Evolutionary conservation across 2,888 invertebrate species (phyloP).

Genomic region (Dolichopus griseipennis): DNA sequence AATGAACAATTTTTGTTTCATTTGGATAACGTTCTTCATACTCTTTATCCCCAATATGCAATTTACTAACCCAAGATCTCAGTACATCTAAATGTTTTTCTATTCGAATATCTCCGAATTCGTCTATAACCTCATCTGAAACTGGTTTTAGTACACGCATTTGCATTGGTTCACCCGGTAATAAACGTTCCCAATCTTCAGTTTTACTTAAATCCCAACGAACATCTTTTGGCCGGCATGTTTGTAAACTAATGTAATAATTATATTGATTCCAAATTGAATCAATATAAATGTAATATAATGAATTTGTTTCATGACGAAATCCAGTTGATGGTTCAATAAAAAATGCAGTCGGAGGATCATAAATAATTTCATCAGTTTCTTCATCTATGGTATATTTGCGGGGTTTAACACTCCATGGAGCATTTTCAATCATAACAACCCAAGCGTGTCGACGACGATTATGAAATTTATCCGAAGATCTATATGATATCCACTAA

Average conservation of each 20-base stretch:
- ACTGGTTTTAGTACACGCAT: slow-evolving; percentile 34
- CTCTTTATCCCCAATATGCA: slow-evolving; percentile 51
- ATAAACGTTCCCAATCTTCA: slow-evolving; percentile 61
- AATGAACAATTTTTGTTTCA: slow-evolving; percentile 56
- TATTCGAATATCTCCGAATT: slow-evolving; percentile 40
- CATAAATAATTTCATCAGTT: slow-evolving; percentile 33
- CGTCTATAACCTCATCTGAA: slow-evolving; percentile 47
- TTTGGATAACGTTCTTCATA: slow-evolving; percentile 66
- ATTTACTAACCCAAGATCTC: slow-evolving; percentile 60
- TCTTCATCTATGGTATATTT: slow-evolving; percentile 30
- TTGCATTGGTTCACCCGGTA: slow-evolving; percentile 58
- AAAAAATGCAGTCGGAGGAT: slow-evolving; percentile 52
- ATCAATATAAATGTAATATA: slow-evolving; percentile 67
- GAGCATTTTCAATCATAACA: slow-evolving; percentile 48
- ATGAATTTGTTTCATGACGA: slow-evolving; percentile 48
- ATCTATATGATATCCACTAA: slow-evolving; percentile 56
- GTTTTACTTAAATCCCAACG: slow-evolving; percentile 55
- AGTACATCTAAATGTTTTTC: slow-evolving; percentile 73
- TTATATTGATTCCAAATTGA: slow-evolving; percentile 80
- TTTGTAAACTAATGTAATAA: slow-evolving; percentile 69
- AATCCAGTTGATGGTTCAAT: slow-evolving; percentile 78
- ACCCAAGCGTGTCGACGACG: slow-evolving; percentile 79
- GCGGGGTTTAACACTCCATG: slow-evolving; percentile 34
- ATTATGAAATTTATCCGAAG: slow-evolving; percentile 56
- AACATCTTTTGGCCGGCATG: slow-evolving; percentile 45